Evolutionary conservation across 2,797 vertebrate genomes (phyloP), one percentile per base, ranked within the genome.

Genomic region (Sylvilagus floridanus): DNA sequence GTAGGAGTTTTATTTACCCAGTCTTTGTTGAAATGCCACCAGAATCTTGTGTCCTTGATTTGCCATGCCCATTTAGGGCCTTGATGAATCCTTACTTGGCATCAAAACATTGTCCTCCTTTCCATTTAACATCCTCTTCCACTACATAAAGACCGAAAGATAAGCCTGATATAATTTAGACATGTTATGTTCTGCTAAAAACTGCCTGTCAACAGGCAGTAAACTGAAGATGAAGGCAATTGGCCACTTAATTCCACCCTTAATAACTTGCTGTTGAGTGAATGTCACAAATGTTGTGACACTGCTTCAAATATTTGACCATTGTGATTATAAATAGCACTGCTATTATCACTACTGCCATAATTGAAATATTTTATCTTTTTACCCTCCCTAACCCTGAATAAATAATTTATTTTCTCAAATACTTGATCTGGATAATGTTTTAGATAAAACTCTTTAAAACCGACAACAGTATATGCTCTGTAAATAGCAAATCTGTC

Each of bases 301-400:
- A 69, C 16, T 35, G 19, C 22, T 95, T 66, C 57, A 72, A 78
- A 87, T 50, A 78, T 12, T 65, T 54, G 32, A 87, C 30, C 42
- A 37, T 16, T 47, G 8, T 26, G n/a, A 62, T 81, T 8, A 32
- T 37, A 71, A 52, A 90, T 24, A 92, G 69, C 21, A 19, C 30
- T 37, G 6, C 9, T 77, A 47, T 12, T 35, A 30, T 35, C 52
- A 35, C 8, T 57, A 47, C 50, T 77, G 83, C 30, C 17, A 66
- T n/a, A 85, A 84, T 11, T 85, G 54, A 72, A 91, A 87, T 17
- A 84, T 28, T 60, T 86, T 95, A 73, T 83, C 87, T 73, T 57
- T 63, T 22, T 19, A 93, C 14, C 4, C 10, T 60, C 10, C 9
- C 13, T 47, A 11, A 4, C 35, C 24, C 0, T 81, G 11, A 84